These are phyloP conservation scores for Tetropium fuscum DNA, from an alignment of 2,888 invertebrate species.

Conservation along the genomic window DNA sequence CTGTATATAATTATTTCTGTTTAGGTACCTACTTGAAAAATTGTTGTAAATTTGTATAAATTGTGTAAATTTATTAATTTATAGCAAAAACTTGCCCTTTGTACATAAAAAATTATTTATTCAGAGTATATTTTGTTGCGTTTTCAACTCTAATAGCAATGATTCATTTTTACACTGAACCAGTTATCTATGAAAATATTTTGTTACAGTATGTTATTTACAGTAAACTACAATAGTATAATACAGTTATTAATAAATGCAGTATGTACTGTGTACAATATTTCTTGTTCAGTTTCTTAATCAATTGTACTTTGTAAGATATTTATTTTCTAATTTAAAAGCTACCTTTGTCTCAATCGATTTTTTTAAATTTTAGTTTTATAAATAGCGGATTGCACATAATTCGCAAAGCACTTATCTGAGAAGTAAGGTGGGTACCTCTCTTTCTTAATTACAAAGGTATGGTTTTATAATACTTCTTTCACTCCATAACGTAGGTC, in stretches of 20 bases:
- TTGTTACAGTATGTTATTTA: constrained; percentile 34
- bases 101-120: constrained; percentile 48
- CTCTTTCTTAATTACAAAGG: constrained; percentile 49
- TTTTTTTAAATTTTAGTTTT: constrained; percentile 25
- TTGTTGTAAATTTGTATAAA: constrained; percentile 56
- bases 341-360: constrained; percentile 29
- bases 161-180: constrained; percentile 37
- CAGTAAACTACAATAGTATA: constrained; percentile 55
- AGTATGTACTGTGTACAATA: constrained; percentile 65
- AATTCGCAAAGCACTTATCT: constrained; percentile 32
- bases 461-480: constrained; percentile 51
- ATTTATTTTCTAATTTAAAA: constrained; percentile 43
- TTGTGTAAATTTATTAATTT: constrained; percentile 50
- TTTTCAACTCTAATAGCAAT: constrained; percentile 28
- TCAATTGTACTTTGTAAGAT: constrained; percentile 48
- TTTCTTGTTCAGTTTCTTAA: constrained; percentile 54
- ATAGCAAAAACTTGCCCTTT: constrained; percentile 51
- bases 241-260: constrained; percentile 55
- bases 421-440: constrained; percentile 55
- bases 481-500: constrained; percentile 49
- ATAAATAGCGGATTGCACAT: constrained; percentile 39
- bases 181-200: constrained; percentile 35
- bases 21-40: constrained; percentile 52
- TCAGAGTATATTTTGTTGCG: constrained; percentile 43
- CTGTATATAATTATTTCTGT: constrained; percentile 48